Evolutionary conservation across 2,888 invertebrate genomes (phyloP), one percentile per base, ranked within the genome.

Genomic region (Ochlodes sylvanus): DNA sequence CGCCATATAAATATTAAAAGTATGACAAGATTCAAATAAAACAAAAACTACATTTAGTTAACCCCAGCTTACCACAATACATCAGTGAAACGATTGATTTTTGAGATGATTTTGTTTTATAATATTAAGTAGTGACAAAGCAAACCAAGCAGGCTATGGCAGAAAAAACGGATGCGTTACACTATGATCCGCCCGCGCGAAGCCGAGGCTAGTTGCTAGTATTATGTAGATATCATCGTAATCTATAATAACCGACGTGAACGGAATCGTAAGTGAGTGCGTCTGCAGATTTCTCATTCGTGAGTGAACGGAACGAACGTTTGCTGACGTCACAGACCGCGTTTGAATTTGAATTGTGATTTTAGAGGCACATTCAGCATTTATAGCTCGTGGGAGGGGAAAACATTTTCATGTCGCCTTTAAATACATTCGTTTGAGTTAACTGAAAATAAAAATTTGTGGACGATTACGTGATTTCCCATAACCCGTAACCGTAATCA

Each of bases 331-430:
- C 61, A 62, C 50, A 34, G 38, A 62, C 38, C 50, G 34, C 61
- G 50, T 34, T 62, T 50, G 61, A 50, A 62, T 62, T 62, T 62
- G 61, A 62, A 47, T 62, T 62, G 61, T 47, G 61, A 50, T 62
- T 62, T 50, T 34, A 19, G 50, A 14, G 19, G 61, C 61, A 61
- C 17, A 62, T 62, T 62, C 50, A 47, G 61, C 61, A 50, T 50
- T 50, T 62, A 62, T 52, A 1, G 21, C 50, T 52, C 12, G 14
- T 6, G 12, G 14, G 52, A 52, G 12, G 50, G 52, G 52, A 12
- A 14, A 14, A 52, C 21, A 21, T 62, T 50, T 61, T 62, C 47
- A 42, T 19, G 47, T 60, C 32, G 47, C 60, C 15, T 32, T 44
- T 14, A 60, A 32, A 60, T 47, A 44, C 60, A 12, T 27, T 44